Evolutionary conservation across 64 coral and sea anemone species (phyloP).

Genomic region (Dendronephthya gigantea): DNA sequence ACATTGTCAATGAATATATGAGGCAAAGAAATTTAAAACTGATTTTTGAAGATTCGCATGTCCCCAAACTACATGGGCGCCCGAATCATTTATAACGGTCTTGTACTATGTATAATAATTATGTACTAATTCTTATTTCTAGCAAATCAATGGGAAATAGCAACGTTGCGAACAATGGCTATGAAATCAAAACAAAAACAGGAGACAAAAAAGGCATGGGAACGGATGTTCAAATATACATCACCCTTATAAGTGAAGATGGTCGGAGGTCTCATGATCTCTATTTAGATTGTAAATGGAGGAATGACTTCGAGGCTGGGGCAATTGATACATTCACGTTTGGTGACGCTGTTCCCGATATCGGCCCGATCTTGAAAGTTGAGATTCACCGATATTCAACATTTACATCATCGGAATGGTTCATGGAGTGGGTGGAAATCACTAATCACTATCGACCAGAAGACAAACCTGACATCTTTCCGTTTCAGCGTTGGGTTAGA

Average conservation of each 20-base stretch:
- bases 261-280: slow-evolving; percentile 57
- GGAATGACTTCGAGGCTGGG: slow-evolving; percentile 90
- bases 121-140: no score
- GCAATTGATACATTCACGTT: slow-evolving; percentile 70
- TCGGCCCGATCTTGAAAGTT: slow-evolving; percentile 63
- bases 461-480: slow-evolving; percentile 52
- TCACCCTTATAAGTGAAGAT: slow-evolving; percentile 55
- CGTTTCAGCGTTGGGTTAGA: slow-evolving; percentile 90
- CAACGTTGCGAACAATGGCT: background rate
- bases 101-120: no score
- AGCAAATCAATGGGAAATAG: no score
- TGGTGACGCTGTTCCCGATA: slow-evolving; percentile 28
- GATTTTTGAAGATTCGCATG: no score
- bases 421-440: slow-evolving; percentile 53
- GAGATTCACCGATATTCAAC: slow-evolving; percentile 86
- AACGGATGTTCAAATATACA: slow-evolving; percentile 79
- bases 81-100: no score
- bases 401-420: slow-evolving; percentile 76
- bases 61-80: no score
- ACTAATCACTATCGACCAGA: background rate
- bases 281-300: slow-evolving; percentile 88
- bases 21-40: no score
- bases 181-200: slow-evolving; percentile 20
- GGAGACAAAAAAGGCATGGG: slow-evolving; percentile 85
- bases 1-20: no score